Evolutionary conservation across 2,113 vertebrate species (phyloP).

Genomic region (Charina bottae): DNA sequence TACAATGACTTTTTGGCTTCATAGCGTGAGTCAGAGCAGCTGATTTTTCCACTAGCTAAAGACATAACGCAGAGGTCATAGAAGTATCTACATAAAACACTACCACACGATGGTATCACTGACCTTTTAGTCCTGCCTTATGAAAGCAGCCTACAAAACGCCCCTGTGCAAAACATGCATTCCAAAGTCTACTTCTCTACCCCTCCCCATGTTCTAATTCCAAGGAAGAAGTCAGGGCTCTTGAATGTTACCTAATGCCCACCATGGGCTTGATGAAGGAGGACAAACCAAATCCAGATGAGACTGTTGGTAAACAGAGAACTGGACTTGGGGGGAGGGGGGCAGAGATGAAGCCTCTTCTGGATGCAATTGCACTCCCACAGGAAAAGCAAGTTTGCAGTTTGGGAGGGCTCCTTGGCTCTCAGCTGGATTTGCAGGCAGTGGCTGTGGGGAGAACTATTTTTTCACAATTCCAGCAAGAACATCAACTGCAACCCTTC

Average conservation of each 20-base stretch:
- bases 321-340: background rate
- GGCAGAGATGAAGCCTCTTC: background rate
- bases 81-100: background rate
- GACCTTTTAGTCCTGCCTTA: conserved; percentile 50
- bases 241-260: background rate
- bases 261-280: background rate
- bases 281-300: background rate
- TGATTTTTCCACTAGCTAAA: conserved; percentile 14
- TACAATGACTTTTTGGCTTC: conserved; percentile 32
- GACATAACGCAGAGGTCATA: background rate
- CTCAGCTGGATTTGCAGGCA: too few species aligned
- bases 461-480: background rate
- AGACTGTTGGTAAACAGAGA: background rate
- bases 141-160: conserved; percentile 62
- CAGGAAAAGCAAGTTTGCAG: too few species aligned
- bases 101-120: conserved; percentile 6
- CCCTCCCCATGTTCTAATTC: background rate
- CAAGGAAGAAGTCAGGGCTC: background rate
- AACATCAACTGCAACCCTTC: background rate
- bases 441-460: background rate
- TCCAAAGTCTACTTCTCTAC: background rate
- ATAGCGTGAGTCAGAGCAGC: conserved; percentile 42
- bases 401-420: too few species aligned
- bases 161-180: conserved; percentile 36
- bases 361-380: too few species aligned